Evolutionary conservation across 2,888 invertebrate species (phyloP), one percentile per base, ranked within the genome.

Genomic region (Tupiocoris notatus): DNA sequence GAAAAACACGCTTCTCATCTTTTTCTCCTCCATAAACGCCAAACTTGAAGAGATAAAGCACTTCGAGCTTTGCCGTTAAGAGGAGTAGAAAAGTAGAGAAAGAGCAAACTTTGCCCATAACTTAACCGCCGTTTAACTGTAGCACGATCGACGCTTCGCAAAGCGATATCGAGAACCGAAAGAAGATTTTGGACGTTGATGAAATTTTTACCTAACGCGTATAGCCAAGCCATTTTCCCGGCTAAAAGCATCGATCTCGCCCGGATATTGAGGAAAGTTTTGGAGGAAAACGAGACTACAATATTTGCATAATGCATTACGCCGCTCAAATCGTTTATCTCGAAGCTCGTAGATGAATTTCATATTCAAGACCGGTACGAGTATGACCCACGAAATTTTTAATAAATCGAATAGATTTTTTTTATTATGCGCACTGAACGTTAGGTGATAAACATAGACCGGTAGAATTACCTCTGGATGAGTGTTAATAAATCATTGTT

Each of bases 41-140:
- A 57, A 67, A 67, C 21, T 67, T 67, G 57, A 67, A 54, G 57
- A 67, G 67, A 67, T 67, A 67, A 57, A 67, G 67, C 57, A 57
- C 67, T 65, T 25, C 65, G 24, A 56, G 22, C 57, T 6, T 22
- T n/a, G 20, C 39, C 16, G 54, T 12, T 54, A 39, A 17, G 54
- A 20, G 54, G n/a, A 39, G 12, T 7, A 39, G 39, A 12, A 12
- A 39, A 39, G 39, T 39, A 39, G 39, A 39, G 12, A 12, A 39
- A 39, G 39, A 39, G 39, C 39, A 39, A 67, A 54, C 67, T 67
- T 67, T 67, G 57, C 20, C 22, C 67, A 67, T 67, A 67, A 57
- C 57, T 67, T 56, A 39, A 21, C 67, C n/a, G 57, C 67, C 57
- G 56, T 67, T 67, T 57, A 67, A 67, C 22, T 56, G 67, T 54